A percentile compares a stretch with the other conserved stretches of the same genome.
phyloP scores from a whole-genome alignment of 2,888 invertebrate species.

The Phytoseiulus persimilis region DNA sequence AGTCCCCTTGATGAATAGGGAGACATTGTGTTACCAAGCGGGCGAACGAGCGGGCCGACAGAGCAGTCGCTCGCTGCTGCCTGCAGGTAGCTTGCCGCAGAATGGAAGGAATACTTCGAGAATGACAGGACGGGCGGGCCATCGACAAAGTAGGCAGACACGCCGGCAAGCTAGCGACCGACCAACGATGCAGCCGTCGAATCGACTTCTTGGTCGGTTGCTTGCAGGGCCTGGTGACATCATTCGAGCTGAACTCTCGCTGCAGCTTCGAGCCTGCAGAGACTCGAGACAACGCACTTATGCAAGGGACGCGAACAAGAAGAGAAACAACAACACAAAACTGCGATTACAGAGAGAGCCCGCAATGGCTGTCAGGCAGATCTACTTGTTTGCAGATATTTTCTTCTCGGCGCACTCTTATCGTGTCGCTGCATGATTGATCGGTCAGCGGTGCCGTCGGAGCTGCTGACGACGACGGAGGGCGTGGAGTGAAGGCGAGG shows the following conservation, averaged over 20 bases:
- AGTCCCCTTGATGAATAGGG: not conserved
- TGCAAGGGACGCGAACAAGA: not conserved
- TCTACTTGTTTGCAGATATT: not conserved
- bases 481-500: not conserved
- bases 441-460: not conserved
- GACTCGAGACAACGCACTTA: not conserved
- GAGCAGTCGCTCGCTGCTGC: not conserved
- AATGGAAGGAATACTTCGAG: not conserved
- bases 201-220: not conserved
- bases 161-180: not conserved
- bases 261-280: not conserved
- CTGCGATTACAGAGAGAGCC: not conserved
- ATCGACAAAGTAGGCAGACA: not conserved
- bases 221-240: not conserved
- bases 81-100: not conserved
- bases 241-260: not conserved
- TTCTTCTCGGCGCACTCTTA: not conserved
- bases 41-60: not conserved
- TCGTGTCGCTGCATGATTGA: not conserved
- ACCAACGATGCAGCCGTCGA: not conserved
- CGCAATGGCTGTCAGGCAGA: not conserved
- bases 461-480: not conserved
- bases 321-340: not conserved
- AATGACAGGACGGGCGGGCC: not conserved
- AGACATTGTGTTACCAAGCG: not conserved